Evolutionary conservation across 2,797 vertebrate genomes (phyloP), one percentile per base, ranked within the genome.

Genomic region (Toxotes lorentzi): DNA sequence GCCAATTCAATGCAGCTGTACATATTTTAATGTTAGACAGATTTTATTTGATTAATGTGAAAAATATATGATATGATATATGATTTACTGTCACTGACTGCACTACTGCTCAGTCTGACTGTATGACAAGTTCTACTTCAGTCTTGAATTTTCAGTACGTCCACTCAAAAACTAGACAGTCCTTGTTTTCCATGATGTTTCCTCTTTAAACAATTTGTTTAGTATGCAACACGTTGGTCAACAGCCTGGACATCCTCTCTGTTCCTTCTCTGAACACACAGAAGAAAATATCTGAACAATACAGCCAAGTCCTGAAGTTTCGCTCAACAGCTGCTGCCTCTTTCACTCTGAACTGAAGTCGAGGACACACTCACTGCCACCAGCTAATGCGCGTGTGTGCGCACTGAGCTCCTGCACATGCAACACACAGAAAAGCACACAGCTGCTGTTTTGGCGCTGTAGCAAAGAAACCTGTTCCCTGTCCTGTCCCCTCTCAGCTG

Each of bases 381-480:
- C 59, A 60, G 60, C 82, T 75, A 71, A 60, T 24, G 41, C 1
- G 35, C 68, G 57, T 19, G 70, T n/a, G 45, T 38, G 38, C 38
- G 4, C 66, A 17, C 76, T 19, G 47, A 62, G 76, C 56, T 30
- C n/a, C 51, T 16, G 56, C 41, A 47, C 45, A 27, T 24, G 9
- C 45, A 40, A 34, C 70, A 72, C 62, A 35, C 34, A 43, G 30
- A 35, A 14, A 56, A 27, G 19, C 57, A 65, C 71, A 82, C 87
- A 84, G 70, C 84, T 71, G 66, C 60, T 61, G 73, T 59, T 45
- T 73, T 82, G 79, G 85, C 61, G 2, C 63, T 38, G 79, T 41
- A 43, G 81, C 66, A 79, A 2, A 70, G 76, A 71, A 81, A 73
- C 70, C 67, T 57, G 61, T 64, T 63, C 71, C 79, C 67, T 19